These are phyloP conservation scores for Callyntrura guangdongensis DNA, from an alignment of 2,888 invertebrate genomes.

Conservation along the genomic window DNA sequence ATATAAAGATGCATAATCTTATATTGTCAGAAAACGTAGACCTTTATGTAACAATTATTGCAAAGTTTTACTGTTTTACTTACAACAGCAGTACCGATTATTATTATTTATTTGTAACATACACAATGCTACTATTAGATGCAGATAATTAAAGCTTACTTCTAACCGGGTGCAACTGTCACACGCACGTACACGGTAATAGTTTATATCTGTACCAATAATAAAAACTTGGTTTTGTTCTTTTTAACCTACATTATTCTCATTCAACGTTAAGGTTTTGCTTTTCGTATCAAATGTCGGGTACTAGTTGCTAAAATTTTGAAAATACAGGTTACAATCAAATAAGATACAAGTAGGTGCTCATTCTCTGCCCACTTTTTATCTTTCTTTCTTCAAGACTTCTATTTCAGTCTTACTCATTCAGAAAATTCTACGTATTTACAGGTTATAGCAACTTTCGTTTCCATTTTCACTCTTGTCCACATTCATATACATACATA, in stretches of 20 bases:
- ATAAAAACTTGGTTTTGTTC: background rate
- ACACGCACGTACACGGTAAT: background rate
- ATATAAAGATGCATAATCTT: background rate
- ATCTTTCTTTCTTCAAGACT: background rate
- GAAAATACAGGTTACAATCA: background rate
- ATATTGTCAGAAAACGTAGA: conserved; percentile 39
- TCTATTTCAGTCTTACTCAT: conserved; percentile 35
- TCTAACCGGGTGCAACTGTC: background rate
- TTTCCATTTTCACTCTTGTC: background rate
- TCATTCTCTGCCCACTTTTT: background rate
- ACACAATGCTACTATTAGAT: too few species aligned
- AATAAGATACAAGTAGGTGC: background rate
- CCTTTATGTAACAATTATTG: background rate
- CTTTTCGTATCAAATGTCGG: background rate
- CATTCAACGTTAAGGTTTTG: background rate
- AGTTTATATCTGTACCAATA: background rate
- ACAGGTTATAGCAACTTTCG: background rate
- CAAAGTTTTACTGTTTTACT: background rate
- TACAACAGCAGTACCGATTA: background rate
- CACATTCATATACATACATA: background rate
- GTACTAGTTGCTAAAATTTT: background rate
- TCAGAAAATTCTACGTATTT: background rate
- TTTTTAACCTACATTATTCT: background rate
- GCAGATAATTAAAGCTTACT: background rate
- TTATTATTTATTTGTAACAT: background rate